Evolutionary conservation across 2,888 invertebrate genomes (phyloP).

Genomic region (Clivina fossor): DNA sequence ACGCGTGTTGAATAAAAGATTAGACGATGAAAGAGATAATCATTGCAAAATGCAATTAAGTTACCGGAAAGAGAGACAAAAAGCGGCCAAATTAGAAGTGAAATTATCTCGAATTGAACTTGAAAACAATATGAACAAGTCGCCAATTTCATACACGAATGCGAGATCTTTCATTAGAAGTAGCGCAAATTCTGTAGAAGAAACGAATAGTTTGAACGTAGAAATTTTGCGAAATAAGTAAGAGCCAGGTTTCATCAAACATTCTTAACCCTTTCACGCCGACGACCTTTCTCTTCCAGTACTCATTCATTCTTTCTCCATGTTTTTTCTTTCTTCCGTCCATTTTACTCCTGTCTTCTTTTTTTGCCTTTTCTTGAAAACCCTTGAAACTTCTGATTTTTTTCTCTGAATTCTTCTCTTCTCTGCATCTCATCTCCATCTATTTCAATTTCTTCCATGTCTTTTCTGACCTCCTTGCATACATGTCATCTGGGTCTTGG

Average conservation of each 20-base stretch:
- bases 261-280: background rate
- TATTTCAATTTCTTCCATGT: no score
- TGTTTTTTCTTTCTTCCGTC: no score
- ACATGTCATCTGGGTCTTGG: no score
- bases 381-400: no score
- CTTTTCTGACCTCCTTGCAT: no score
- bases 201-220: slow-evolving; percentile 50
- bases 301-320: no score
- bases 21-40: slow-evolving; percentile 59
- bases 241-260: background rate
- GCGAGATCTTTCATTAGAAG: slow-evolving; percentile 46
- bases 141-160: slow-evolving; percentile 46
- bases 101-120: slow-evolving; percentile 58
- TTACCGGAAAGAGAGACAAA: slow-evolving; percentile 55
- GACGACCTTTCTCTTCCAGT: background rate
- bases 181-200: slow-evolving; percentile 34
- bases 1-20: slow-evolving; percentile 58
- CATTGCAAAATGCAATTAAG: slow-evolving; percentile 48
- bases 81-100: slow-evolving; percentile 61
- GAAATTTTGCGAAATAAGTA: slow-evolving; percentile 54
- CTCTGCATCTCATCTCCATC: no score
- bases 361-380: no score
- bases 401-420: no score
- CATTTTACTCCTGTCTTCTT: no score
- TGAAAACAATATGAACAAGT: slow-evolving; percentile 55